Evolutionary conservation across 1,140 invertebrate species (phyloP).

Genomic region (Euwallacea fornicatus): DNA sequence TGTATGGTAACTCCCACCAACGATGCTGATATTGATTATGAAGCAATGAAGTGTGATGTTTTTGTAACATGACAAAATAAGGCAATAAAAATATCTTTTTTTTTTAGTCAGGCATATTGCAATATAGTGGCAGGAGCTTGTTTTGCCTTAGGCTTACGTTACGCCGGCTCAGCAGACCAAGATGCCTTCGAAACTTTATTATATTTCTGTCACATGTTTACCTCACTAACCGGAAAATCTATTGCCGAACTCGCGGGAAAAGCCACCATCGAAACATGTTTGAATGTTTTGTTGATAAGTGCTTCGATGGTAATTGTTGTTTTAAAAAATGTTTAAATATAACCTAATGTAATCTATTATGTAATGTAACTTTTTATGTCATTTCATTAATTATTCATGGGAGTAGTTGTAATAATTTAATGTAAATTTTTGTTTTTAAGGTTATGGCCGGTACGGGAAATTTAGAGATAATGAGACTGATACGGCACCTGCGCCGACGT

Average conservation of each 20-base stretch:
- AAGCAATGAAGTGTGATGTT: conserved; percentile 83
- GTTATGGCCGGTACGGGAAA: conserved; percentile 94
- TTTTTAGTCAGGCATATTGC: conserved; percentile 88
- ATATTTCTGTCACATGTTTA: conserved; percentile 69
- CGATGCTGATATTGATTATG: conserved; percentile 76
- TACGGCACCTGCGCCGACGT: conserved; percentile 77
- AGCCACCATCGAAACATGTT: conserved; percentile 85
- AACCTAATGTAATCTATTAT: neutral
- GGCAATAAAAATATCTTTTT: neutral
- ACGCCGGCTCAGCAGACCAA: conserved; percentile 87
- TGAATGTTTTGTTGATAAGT: conserved; percentile 80
- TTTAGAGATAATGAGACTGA: conserved; percentile 81
- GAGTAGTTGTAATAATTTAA: neutral
- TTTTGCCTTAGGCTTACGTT: conserved; percentile 90
- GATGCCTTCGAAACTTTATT: conserved; percentile 77
- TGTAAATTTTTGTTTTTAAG: conserved; percentile 52
- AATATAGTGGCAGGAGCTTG: conserved; percentile 94
- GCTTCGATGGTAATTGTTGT: conserved; percentile 68
- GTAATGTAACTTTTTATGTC: conserved; percentile 10
- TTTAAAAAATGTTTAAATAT: conserved; percentile 6
- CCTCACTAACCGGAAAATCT: conserved; percentile 65
- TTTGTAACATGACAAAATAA: neutral
- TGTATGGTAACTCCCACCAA: conserved; percentile 70
- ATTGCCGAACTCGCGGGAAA: conserved; percentile 86
- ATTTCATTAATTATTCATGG: neutral